Conservation (phyloP, 1,140 invertebrate genomes). For the Venturia canescens region DNA sequence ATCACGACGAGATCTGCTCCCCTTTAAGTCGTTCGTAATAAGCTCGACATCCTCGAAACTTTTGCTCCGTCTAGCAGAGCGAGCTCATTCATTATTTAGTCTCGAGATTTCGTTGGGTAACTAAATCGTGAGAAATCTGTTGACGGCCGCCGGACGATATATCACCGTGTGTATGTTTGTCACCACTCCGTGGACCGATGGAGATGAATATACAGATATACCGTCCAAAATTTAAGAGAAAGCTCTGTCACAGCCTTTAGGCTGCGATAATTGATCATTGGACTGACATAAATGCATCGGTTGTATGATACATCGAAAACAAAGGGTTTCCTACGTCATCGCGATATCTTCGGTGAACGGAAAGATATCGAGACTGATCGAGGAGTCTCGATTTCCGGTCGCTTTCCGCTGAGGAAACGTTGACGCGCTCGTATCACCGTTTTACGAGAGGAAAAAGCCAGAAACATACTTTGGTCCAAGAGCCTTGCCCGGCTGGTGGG, state of each 20-base stretch:
- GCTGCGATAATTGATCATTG: background rate
- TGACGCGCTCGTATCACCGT: background rate
- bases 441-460: background rate
- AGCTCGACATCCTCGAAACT: slow-evolving; percentile 18
- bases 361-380: slow-evolving; percentile 14
- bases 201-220: background rate
- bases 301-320: background rate
- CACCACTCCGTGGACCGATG: no score
- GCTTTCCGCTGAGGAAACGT: background rate
- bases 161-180: background rate
- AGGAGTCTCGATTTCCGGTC: slow-evolving; percentile 10
- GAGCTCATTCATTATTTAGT: slow-evolving; percentile 21
- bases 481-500: background rate
- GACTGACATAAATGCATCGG: slow-evolving; percentile 13
- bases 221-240: background rate
- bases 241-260: no score
- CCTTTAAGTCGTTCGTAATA: background rate
- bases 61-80: background rate
- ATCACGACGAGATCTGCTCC: background rate
- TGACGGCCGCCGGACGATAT: background rate
- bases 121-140: slow-evolving; percentile 11
- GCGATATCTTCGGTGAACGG: slow-evolving; percentile 6
- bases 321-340: background rate
- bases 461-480: slow-evolving; percentile 5
- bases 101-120: slow-evolving; percentile 13